Evolutionary conservation across 53 echinoderm and acorn worm genomes (phyloP).

Genomic region (Holothuria scabra): DNA sequence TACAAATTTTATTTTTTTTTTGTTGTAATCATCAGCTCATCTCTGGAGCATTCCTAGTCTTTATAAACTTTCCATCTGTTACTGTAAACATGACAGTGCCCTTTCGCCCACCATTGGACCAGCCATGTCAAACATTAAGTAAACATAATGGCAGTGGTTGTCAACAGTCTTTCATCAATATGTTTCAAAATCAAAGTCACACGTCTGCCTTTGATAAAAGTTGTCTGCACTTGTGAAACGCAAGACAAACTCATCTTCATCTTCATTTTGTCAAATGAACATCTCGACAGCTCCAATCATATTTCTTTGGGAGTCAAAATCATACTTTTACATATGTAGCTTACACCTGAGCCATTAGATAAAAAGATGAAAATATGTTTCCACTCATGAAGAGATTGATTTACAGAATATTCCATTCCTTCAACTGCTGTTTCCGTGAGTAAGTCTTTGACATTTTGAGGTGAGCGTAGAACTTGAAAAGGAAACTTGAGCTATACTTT

Average conservation of each 20-base stretch:
- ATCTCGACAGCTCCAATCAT: constrained; percentile 36
- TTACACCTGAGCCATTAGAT: constrained; percentile 30
- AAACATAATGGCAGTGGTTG: constrained; percentile 37
- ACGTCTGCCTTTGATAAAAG: constrained; percentile 15
- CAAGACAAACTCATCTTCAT: constrained; percentile 36
- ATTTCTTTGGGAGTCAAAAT: constrained; percentile 38
- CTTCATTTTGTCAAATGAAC: constrained; percentile 44
- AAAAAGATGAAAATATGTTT: constrained; percentile 41
- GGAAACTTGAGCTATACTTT: constrained; percentile 35
- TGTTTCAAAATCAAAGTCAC: constrained; percentile 38
- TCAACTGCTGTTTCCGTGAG: neutral
- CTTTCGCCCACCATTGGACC: constrained; percentile 20
- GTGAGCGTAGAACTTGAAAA: constrained; percentile 40
- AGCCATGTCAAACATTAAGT: constrained; percentile 48
- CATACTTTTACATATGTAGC: constrained; percentile 33
- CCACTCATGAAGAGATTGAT: constrained; percentile 22
- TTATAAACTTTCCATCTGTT: constrained; percentile 27
- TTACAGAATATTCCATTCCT: constrained; percentile 37
- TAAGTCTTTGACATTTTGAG: constrained; percentile 23
- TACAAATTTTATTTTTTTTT: constrained; percentile 39
- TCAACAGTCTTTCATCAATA: constrained; percentile 49
- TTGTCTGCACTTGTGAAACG: constrained; percentile 34
- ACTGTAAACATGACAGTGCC: constrained; percentile 34
- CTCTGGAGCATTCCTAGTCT: constrained; percentile 18
- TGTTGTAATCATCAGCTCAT: constrained; percentile 18